Evolutionary conservation across 2,888 invertebrate genomes (phyloP).

Genomic region (Pyrgus malvae): DNA sequence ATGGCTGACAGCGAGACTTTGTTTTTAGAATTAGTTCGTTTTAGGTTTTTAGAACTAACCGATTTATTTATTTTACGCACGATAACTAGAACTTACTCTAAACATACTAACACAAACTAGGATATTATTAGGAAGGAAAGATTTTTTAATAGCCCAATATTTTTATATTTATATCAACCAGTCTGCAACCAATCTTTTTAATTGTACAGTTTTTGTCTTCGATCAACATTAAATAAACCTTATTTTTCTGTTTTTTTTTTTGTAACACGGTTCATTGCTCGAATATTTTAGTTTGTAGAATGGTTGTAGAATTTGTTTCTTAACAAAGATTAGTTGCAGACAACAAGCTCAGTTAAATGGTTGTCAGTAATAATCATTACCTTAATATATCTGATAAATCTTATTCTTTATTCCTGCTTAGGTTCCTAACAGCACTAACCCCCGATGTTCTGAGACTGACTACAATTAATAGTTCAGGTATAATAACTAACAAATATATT

Average conservation of each 20-base stretch:
- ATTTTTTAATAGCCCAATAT: too few species aligned
- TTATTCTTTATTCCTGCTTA: conserved; percentile 58
- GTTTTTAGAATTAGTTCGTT: conserved; percentile 1
- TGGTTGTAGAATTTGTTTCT: too few species aligned
- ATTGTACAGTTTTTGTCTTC: too few species aligned
- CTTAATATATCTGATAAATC: conserved; percentile 38
- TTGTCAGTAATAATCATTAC: background rate
- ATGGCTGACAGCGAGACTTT: conserved; percentile 45
- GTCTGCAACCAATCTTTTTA: too few species aligned
- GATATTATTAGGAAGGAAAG: too few species aligned
- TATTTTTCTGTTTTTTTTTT: too few species aligned
- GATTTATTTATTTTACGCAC: conserved; percentile 8
- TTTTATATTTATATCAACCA: too few species aligned
- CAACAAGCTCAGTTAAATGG: background rate
- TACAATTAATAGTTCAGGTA: conserved; percentile 80
- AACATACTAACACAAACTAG: conserved; percentile 44
- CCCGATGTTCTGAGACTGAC: conserved; percentile 81
- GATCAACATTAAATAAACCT: too few species aligned
- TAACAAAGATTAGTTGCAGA: background rate
- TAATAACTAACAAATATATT: conserved; percentile 49
- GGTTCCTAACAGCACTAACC: conserved; percentile 81
- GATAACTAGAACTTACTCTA: conserved; percentile 30
- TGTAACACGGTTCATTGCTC: too few species aligned
- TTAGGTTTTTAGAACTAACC: conserved; percentile 10
- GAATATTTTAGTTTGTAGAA: too few species aligned